Base-by-base conservation (phyloP, 2,113 vertebrate genomes). In the Struthidea cinerea region DNA sequence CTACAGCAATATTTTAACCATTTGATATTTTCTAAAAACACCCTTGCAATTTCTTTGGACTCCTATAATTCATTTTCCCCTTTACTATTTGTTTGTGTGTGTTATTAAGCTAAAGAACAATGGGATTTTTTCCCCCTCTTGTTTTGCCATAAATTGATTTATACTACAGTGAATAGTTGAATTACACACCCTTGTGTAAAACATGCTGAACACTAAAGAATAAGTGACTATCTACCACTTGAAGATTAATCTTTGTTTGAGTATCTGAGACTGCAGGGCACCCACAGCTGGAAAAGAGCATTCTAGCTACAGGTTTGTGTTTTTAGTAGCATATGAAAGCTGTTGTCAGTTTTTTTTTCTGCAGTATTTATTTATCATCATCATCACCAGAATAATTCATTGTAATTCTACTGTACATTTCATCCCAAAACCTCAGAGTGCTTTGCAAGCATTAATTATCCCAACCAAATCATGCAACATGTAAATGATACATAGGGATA, bases 201-300 rank as follows among this genome's bases (percentile, higher is more conserved):
- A 94, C 88, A 92, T 22, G 90, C 77, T 65, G 86, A 96, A 84
- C 59, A n/a, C 84, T 89, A 70, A 93, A 92, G 75, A 88, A 87
- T 76, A 73, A 92, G 90, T 89, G 88, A 49, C 91, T 90, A 39
- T 75, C 90, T 70, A 76, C 88, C 79, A 49, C 87, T 78, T 94
- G 87, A 96, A 89, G 92, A 89, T 94, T 93, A 95, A 95, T 96
- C 87, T 93, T 65, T 88, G 35, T 93, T 93, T 85, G 60, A 89
- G 81, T 76, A 83, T 85, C 85, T 87, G 69, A 94, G 85, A 73
- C 57, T 68, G 71, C 41, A 89, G 90, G 69, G 61, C 52, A 70
- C 84, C 94, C 82, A 65, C 71, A 94, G 92, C 60, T 87, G 52
- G 70, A 94, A 94, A 95, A 95, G 68, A 69, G 71, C 77, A 23